Evolutionary conservation across 2,113 vertebrate species (phyloP).

Genomic region (Quiscalus mexicanus): DNA sequence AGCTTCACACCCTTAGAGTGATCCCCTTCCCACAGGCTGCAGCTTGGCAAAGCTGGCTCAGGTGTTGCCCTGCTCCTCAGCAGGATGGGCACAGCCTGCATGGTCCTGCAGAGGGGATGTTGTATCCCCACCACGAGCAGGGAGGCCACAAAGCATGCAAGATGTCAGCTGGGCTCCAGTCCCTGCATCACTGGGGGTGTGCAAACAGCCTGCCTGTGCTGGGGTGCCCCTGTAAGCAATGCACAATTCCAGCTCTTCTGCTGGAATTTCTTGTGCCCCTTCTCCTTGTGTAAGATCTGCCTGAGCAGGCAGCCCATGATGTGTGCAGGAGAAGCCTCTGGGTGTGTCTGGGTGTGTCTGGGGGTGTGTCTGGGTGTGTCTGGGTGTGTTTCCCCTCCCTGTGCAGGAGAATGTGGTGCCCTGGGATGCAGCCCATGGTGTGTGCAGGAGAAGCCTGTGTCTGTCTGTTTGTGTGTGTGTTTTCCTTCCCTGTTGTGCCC

Average conservation of each 20-base stretch:
- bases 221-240: not conserved
- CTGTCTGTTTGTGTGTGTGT: not conserved
- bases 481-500: not conserved
- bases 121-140: fast-evolving
- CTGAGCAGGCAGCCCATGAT: not conserved
- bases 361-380: no score
- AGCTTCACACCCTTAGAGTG: not conserved
- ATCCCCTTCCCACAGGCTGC: not conserved
- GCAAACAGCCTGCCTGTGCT: fast-evolving
- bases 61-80: not conserved
- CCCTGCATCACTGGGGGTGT: fast-evolving
- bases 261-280: not conserved
- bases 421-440: conserved; percentile 20
- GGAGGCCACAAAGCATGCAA: not conserved
- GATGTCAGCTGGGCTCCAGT: not conserved
- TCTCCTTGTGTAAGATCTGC: not conserved
- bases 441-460: not conserved
- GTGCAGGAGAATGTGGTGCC: conserved; percentile 12
- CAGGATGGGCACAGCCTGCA: not conserved
- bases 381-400: not conserved
- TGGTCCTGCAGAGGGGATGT: fast-evolving
- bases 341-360: no score
- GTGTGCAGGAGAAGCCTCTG: not conserved
- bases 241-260: not conserved
- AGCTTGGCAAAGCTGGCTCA: not conserved